Conservation (phyloP, 2,888 invertebrate genomes). For the Diaperis boleti region DNA sequence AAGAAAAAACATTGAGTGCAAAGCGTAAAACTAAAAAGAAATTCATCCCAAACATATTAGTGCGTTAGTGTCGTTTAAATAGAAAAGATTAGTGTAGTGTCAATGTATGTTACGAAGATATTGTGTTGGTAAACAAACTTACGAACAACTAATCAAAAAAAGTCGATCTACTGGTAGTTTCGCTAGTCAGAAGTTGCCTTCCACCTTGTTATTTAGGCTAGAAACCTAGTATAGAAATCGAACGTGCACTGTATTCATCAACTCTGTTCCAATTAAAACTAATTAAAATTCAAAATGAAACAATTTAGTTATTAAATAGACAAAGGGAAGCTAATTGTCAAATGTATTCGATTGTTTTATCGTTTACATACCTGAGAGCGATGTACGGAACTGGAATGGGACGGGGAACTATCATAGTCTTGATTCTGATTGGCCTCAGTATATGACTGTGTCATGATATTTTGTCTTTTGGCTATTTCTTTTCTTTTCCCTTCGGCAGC, state of each 20-base stretch:
- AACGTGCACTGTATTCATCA: slow-evolving; percentile 31
- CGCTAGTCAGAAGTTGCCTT: slow-evolving; percentile 55
- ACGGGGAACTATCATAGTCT: slow-evolving; percentile 65
- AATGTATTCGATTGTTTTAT: neutral
- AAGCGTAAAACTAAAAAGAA: slow-evolving; percentile 7
- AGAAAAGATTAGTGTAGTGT: slow-evolving; percentile 1
- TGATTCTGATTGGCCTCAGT: slow-evolving; percentile 58
- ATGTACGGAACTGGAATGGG: slow-evolving; percentile 65
- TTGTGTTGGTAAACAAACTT: slow-evolving; percentile 51
- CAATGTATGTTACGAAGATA: slow-evolving; percentile 1
- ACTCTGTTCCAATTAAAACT: slow-evolving; percentile 1
- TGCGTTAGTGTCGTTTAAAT: slow-evolving; percentile 7
- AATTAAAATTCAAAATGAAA: slow-evolving; percentile 15
- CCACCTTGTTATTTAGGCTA: slow-evolving; percentile 57
- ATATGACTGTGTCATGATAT: slow-evolving; percentile 63
- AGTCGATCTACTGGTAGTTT: slow-evolving; percentile 50
- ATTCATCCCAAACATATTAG: neutral
- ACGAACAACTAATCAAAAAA: slow-evolving; percentile 52
- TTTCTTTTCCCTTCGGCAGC: slow-evolving; percentile 87
- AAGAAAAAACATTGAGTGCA: neutral
- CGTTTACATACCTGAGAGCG: slow-evolving; percentile 62
- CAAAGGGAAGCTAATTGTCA: slow-evolving; percentile 1
- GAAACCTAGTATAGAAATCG: slow-evolving; percentile 50
- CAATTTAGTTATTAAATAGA: slow-evolving; percentile 9
- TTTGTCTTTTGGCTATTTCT: slow-evolving; percentile 68